Conservation (phyloP, 2,797 vertebrate genomes). For the Acrocephalus scirpaceus region DNA sequence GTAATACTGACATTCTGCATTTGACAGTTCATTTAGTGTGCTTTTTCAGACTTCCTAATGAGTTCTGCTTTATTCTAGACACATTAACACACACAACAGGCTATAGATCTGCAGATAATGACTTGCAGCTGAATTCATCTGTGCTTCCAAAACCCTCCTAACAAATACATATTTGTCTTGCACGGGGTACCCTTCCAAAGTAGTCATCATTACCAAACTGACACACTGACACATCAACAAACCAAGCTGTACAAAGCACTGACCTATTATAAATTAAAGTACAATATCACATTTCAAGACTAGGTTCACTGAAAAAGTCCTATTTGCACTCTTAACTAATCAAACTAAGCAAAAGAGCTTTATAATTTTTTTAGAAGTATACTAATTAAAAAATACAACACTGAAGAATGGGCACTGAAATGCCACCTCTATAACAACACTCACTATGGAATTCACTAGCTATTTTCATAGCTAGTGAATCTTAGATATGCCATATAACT, state of each 20-base stretch:
- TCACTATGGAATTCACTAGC: neutral
- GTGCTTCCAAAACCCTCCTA: neutral
- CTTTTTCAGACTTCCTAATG: neutral
- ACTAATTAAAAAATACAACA: neutral
- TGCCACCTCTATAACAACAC: neutral
- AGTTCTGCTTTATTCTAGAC: conserved; percentile 24
- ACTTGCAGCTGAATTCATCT: neutral
- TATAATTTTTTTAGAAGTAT: neutral
- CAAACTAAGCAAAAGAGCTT: neutral
- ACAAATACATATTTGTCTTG: neutral
- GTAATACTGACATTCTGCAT: neutral
- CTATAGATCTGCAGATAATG: neutral
- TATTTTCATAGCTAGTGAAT: neutral
- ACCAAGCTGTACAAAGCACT: neutral
- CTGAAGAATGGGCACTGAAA: neutral
- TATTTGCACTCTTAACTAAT: neutral
- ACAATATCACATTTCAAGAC: neutral
- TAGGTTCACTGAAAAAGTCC: neutral
- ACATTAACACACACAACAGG: neutral
- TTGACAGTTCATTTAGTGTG: neutral
- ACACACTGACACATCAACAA: neutral
- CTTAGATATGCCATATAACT: neutral
- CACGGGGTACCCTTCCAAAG: neutral
- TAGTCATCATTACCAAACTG: neutral
- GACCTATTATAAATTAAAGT: neutral